Percentiles rank a stretch among this genome's conserved stretches.
phyloP scores from a whole-genome alignment of 2,888 invertebrate genomes.

The Agrilus cyanescens region DNA sequence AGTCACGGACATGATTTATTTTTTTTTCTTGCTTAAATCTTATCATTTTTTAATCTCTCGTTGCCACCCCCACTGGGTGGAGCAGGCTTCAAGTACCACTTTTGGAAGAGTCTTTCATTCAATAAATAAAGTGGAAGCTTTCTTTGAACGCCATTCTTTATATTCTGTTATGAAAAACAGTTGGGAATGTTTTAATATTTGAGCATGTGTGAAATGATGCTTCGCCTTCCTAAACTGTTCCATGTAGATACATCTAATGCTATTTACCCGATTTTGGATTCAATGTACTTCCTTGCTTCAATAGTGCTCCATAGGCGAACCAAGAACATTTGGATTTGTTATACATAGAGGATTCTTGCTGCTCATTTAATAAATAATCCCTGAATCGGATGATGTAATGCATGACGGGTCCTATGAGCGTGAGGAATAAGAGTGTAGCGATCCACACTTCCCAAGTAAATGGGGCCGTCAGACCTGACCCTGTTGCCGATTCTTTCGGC shows the following conservation, averaged over 20 bases:
- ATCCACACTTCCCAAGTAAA: conserved; percentile 53
- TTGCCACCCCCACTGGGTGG: too few species aligned
- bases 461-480: conserved; percentile 73
- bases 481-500: conserved; percentile 70
- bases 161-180: too few species aligned
- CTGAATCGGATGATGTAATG: conserved; percentile 56
- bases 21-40: too few species aligned
- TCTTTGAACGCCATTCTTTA: too few species aligned
- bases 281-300: conserved; percentile 76
- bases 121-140: too few species aligned
- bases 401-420: conserved; percentile 68
- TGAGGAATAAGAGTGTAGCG: conserved; percentile 58
- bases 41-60: too few species aligned
- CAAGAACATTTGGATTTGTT: conserved; percentile 62
- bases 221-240: not conserved
- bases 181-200: too few species aligned
- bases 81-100: too few species aligned
- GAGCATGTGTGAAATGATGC: too few species aligned
- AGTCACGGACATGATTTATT: too few species aligned
- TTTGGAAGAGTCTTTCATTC: too few species aligned
- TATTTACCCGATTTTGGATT: conserved; percentile 64
- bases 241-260: not conserved
- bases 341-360: conserved; percentile 40
- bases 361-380: conserved; percentile 48
- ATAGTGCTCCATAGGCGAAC: conserved; percentile 82